Evolutionary conservation across 2,888 invertebrate genomes (phyloP).

Genomic region (Galerucella nymphaeae): DNA sequence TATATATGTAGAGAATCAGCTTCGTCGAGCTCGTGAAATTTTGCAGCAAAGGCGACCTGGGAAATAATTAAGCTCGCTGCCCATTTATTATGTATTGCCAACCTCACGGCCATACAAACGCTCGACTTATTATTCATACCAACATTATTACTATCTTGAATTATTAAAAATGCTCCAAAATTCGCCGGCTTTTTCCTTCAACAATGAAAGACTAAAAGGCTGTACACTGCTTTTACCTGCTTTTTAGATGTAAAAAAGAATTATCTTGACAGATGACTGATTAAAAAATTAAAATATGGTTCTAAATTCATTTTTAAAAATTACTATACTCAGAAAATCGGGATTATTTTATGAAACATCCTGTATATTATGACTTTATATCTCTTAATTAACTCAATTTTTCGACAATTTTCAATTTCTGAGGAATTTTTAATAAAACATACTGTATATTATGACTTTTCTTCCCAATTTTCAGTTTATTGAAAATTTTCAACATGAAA

Average conservation of each 20-base stretch:
- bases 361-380: too few relatives aligned
- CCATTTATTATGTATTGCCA: slow-evolving; percentile 62
- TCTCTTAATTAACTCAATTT: too few relatives aligned
- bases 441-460: too few relatives aligned
- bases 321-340: too few relatives aligned
- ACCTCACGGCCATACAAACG: slow-evolving; percentile 61
- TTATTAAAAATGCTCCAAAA: slow-evolving; percentile 57
- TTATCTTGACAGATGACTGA: not conserved
- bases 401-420: too few relatives aligned
- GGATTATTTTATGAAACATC: too few relatives aligned
- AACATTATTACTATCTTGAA: slow-evolving; percentile 63
- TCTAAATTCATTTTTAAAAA: too few relatives aligned
- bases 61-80: slow-evolving; percentile 61
- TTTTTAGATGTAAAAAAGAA: slow-evolving; percentile 25
- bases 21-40: slow-evolving; percentile 41
- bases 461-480: too few relatives aligned
- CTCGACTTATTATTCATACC: slow-evolving; percentile 64
- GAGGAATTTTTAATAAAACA: too few relatives aligned
- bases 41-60: slow-evolving; percentile 47
- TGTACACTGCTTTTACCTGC: slow-evolving; percentile 4
- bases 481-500: too few relatives aligned
- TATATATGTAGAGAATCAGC: not conserved
- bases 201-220: not conserved
- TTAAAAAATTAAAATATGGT: too few relatives aligned
- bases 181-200: slow-evolving; percentile 27